These are phyloP conservation scores for Engraulis encrasicolus DNA, from an alignment of 2,113 vertebrate genomes.

Conservation along the genomic window DNA sequence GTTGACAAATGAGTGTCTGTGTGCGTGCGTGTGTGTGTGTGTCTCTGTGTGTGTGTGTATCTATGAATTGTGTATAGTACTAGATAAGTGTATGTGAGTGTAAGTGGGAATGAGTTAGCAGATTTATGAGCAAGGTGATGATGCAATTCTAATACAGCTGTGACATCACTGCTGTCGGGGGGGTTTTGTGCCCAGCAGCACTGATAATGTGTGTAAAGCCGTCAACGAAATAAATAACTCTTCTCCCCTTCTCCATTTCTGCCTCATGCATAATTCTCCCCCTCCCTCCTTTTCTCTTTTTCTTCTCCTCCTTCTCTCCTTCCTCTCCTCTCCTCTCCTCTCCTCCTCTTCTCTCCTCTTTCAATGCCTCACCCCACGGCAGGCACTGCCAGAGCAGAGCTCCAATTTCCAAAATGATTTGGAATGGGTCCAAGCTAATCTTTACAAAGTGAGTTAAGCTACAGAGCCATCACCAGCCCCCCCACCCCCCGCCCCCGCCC, in stretches of 20 bases:
- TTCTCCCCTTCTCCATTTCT: not conserved
- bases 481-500: too few species aligned
- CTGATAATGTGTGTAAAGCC: not conserved
- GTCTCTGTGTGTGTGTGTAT: not conserved
- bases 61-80: too few species aligned
- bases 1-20: not conserved
- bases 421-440: slow-evolving; percentile 50
- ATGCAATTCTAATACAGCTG: not conserved
- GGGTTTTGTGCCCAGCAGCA: not conserved
- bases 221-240: not conserved
- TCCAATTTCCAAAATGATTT: slow-evolving; percentile 34
- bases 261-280: slow-evolving; percentile 29
- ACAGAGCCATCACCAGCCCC: not conserved
- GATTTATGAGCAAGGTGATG: not conserved
- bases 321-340: not conserved
- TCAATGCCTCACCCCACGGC: slow-evolving; percentile 40
- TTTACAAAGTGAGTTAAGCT: slow-evolving; percentile 49
- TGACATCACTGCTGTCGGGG: slow-evolving; percentile 5
- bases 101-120: slow-evolving; percentile 14
- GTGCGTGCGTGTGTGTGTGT: slow-evolving; percentile 15
- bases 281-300: not conserved
- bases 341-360: not conserved
- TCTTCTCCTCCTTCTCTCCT: not conserved
- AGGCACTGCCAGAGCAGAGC: slow-evolving; percentile 20
- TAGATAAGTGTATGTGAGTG: not conserved